Percentiles rank a stretch among this genome's conserved stretches.
Conservation (phyloP, 1,140 invertebrate species). For the Drosophila equinoxialis region DNA sequence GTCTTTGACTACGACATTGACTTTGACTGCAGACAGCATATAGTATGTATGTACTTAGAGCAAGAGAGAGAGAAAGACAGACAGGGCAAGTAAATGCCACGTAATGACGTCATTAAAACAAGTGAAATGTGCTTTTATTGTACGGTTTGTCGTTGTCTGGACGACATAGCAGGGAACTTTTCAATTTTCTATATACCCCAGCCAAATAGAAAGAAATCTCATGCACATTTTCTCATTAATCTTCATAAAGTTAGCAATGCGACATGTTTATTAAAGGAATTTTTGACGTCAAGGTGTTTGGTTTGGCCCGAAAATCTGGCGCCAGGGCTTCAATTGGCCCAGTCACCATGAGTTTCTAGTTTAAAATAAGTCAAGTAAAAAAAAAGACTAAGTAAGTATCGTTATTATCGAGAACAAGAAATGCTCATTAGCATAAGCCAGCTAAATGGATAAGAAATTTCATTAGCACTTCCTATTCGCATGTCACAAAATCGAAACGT, state of each 20-base stretch:
- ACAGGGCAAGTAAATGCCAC: conserved; percentile 65
- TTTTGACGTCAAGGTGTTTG: conserved; percentile 61
- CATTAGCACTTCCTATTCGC: conserved; percentile 30
- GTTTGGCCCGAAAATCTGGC: conserved; percentile 43
- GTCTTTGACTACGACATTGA: conserved; percentile 13
- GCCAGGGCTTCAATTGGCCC: not conserved
- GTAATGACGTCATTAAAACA: conserved; percentile 81
- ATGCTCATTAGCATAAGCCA: conserved; percentile 62
- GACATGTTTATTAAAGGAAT: conserved; percentile 77
- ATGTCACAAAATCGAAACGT: conserved; percentile 31
- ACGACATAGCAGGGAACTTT: conserved; percentile 51
- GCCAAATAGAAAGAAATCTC: conserved; percentile 42
- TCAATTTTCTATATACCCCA: conserved; percentile 54
- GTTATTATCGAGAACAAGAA: conserved; percentile 39
- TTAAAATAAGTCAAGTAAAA: not conserved
- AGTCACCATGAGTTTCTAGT: conserved; percentile 50
- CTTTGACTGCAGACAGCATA: conserved; percentile 9
- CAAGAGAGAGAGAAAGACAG: conserved; percentile 12
- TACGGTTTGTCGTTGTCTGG: conserved; percentile 41
- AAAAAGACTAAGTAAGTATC: not conserved
- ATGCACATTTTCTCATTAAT: conserved; percentile 68
- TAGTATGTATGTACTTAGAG: not conserved
- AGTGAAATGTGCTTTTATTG: conserved; percentile 80
- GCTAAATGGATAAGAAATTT: conserved; percentile 49
- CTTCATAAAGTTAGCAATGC: conserved; percentile 77